A percentile compares a stretch with the other conserved stretches of the same genome.
Conservation (phyloP, 2,113 vertebrate genomes). For the Taurulus bubalis region DNA sequence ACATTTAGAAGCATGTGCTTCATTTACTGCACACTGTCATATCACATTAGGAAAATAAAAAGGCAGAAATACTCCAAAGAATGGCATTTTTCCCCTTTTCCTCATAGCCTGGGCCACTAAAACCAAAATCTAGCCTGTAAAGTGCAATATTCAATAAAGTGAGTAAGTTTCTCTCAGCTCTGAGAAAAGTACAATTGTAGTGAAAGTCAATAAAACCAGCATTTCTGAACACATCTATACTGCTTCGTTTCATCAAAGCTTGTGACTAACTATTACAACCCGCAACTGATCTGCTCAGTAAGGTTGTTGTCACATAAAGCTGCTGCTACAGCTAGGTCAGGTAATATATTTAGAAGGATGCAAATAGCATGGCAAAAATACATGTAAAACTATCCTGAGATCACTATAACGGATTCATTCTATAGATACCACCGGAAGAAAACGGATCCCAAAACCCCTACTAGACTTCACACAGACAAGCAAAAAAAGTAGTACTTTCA, state of each 20-base stretch:
- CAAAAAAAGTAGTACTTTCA: neutral
- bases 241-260: neutral
- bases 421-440: slow-evolving; percentile 44
- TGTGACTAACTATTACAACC: neutral
- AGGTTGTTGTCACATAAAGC: slow-evolving; percentile 36
- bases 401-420: slow-evolving; percentile 49
- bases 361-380: slow-evolving; percentile 71
- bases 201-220: neutral
- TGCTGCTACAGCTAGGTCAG: slow-evolving; percentile 11
- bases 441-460: slow-evolving; percentile 36
- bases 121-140: neutral
- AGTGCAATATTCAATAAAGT: neutral
- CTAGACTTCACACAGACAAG: slow-evolving; percentile 5
- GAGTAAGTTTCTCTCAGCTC: neutral
- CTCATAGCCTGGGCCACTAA: neutral
- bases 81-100: neutral
- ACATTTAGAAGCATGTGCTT: slow-evolving; percentile 52
- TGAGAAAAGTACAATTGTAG: neutral
- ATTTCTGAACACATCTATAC: neutral
- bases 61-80: neutral
- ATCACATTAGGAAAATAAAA: neutral
- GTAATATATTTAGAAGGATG: slow-evolving; percentile 78
- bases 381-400: slow-evolving; percentile 73
- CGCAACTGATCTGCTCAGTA: slow-evolving; percentile 42
- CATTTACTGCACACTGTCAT: neutral